Evolutionary conservation across 2,888 invertebrate genomes (phyloP).

Genomic region (Agonopterix heracliana): DNA sequence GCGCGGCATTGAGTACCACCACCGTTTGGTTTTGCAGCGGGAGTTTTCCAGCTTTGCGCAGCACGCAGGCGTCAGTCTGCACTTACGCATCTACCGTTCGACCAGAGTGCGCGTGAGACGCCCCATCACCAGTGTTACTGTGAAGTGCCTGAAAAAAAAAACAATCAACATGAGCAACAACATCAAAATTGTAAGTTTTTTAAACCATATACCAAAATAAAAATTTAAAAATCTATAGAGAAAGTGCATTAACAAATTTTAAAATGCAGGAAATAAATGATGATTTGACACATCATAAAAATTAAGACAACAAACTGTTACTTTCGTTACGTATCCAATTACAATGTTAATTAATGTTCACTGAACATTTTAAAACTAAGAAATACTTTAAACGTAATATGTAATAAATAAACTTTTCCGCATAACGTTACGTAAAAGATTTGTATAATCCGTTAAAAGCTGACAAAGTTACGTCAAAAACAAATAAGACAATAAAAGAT

Average conservation of each 20-base stretch:
- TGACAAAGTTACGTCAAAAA: background rate
- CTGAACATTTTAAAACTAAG: slow-evolving; percentile 1
- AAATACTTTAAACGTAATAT: slow-evolving; percentile 2
- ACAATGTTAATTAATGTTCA: background rate
- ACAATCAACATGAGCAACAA: slow-evolving; percentile 52
- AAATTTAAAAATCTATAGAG: too few relatives aligned
- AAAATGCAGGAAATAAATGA: too few relatives aligned
- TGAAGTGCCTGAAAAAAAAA: slow-evolving; percentile 44
- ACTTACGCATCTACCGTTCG: slow-evolving; percentile 45
- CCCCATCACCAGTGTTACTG: slow-evolving; percentile 41
- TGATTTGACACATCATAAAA: too few relatives aligned
- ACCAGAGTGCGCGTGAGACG: slow-evolving; percentile 43
- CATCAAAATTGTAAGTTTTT: slow-evolving; percentile 58
- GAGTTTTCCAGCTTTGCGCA: slow-evolving; percentile 31
- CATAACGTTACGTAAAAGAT: slow-evolving; percentile 3
- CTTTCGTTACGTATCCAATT: background rate
- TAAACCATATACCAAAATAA: too few relatives aligned
- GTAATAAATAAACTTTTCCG: slow-evolving; percentile 6
- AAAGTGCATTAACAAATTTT: too few relatives aligned
- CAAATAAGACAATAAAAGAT: too few relatives aligned
- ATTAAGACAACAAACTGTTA: background rate
- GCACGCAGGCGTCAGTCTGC: slow-evolving; percentile 42
- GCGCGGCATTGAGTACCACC: slow-evolving; percentile 52
- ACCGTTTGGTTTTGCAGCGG: slow-evolving; percentile 58
- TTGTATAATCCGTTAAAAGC: background rate